Percentiles rank a stretch among this genome's conserved stretches.
These are phyloP conservation scores for Argyresthia albistria DNA, from an alignment of 2,888 invertebrate genomes.

Conservation along the genomic window DNA sequence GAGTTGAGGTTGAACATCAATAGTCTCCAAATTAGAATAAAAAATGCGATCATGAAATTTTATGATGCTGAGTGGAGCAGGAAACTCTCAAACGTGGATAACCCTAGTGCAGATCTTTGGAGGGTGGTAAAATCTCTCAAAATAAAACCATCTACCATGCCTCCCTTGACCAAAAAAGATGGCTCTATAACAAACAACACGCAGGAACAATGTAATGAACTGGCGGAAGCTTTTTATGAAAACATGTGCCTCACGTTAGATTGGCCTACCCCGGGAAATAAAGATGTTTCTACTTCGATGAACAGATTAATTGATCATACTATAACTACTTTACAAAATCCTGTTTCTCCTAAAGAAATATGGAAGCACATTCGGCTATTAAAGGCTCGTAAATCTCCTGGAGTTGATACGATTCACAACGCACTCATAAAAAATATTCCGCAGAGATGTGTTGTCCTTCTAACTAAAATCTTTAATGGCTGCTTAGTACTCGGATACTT, in stretches of 20 bases:
- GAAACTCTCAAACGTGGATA: slow-evolving; percentile 6
- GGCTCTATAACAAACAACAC: neutral
- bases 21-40: neutral
- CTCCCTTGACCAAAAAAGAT: slow-evolving; percentile 1
- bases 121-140: slow-evolving; percentile 1
- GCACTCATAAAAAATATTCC: neutral
- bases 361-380: neutral
- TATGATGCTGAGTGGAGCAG: slow-evolving; percentile 5
- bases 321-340: neutral
- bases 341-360: slow-evolving; percentile 1
- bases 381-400: slow-evolving; percentile 6
- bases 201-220: slow-evolving; percentile 3
- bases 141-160: slow-evolving; percentile 2
- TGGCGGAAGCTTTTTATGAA: slow-evolving; percentile 3
- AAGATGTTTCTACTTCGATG: neutral
- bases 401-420: slow-evolving; percentile 3
- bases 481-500: slow-evolving; percentile 5
- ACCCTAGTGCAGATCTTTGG: slow-evolving; percentile 6
- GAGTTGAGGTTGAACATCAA: slow-evolving; percentile 2
- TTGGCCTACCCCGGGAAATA: neutral
- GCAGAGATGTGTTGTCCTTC: neutral
- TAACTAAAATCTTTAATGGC: slow-evolving; percentile 6
- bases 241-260: slow-evolving; percentile 7
- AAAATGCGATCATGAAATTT: neutral
- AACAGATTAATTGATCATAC: neutral